A percentile compares a stretch with the other conserved stretches of the same genome.
Conservation (phyloP, 2,888 invertebrate species). For the Cistogaster globosa region DNA sequence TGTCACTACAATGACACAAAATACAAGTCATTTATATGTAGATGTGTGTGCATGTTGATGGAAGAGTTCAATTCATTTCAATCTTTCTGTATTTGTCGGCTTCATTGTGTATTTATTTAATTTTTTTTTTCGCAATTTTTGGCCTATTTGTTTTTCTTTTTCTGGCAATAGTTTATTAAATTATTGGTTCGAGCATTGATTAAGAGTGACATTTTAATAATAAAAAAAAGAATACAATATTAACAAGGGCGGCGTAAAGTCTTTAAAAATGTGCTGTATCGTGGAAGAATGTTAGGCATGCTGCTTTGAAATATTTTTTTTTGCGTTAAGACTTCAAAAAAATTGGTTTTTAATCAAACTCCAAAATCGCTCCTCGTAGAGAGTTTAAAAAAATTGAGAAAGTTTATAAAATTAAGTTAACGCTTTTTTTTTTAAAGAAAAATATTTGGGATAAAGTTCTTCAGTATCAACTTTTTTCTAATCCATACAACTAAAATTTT, state of each 20-base stretch:
- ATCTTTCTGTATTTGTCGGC: slow-evolving; percentile 4
- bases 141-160: slow-evolving; percentile 18
- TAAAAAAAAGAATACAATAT: slow-evolving; percentile 3
- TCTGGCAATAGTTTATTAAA: slow-evolving; percentile 53
- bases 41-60: not conserved
- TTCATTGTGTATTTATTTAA: slow-evolving; percentile 33
- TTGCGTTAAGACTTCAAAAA: no score
- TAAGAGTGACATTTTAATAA: slow-evolving; percentile 28
- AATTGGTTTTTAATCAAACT: no score
- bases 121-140: slow-evolving; percentile 3
- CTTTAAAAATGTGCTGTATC: no score
- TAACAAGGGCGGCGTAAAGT: not conserved
- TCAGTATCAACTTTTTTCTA: no score
- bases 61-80: not conserved
- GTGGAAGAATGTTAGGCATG: no score
- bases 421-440: no score
- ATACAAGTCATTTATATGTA: not conserved
- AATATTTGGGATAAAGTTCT: no score
- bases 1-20: not conserved
- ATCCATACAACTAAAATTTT: no score
- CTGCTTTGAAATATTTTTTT: no score
- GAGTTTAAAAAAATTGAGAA: no score
- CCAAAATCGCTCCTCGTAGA: no score
- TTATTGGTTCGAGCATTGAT: slow-evolving; percentile 57
- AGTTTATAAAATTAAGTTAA: no score